phyloP scores from a whole-genome alignment of 2,113 vertebrate genomes.

The Corythornis cristatus region DNA sequence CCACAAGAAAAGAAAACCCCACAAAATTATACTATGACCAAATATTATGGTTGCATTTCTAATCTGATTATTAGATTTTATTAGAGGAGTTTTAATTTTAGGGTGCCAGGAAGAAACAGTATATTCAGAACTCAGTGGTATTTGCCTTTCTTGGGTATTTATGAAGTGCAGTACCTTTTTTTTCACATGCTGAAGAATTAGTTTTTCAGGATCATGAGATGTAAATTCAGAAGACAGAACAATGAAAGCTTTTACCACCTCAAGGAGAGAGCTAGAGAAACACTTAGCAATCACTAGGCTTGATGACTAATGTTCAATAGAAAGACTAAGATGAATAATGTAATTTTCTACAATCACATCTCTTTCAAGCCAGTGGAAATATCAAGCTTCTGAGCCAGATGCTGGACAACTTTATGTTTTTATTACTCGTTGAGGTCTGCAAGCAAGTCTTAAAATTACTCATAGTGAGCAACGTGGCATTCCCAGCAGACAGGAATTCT shows the following conservation, averaged over 20 bases:
- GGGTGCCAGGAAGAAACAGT: not conserved
- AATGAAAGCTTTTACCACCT: conserved; percentile 76
- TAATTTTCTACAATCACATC: not conserved
- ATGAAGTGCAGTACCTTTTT: conserved; percentile 61
- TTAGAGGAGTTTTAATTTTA: not conserved
- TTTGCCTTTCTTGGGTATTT: conserved; percentile 72
- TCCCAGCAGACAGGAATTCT: not conserved
- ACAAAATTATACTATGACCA: not conserved
- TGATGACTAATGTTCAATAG: not conserved
- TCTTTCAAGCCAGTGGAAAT: not conserved
- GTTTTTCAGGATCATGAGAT: conserved; percentile 27
- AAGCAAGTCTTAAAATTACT: not conserved
- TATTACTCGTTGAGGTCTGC: not conserved
- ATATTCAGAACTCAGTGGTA: not conserved
- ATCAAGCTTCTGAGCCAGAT: not conserved
- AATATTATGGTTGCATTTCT: not conserved
- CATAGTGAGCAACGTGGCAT: not conserved
- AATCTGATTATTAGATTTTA: not conserved
- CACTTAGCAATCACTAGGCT: not conserved
- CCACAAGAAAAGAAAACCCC: not conserved
- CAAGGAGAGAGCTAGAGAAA: not conserved
- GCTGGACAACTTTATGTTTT: not conserved
- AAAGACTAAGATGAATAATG: not conserved
- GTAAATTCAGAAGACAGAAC: conserved; percentile 59
- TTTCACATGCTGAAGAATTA: conserved; percentile 63